Base-by-base conservation (phyloP, 1,140 invertebrate genomes). In the Listronotus bonariensis region DNA sequence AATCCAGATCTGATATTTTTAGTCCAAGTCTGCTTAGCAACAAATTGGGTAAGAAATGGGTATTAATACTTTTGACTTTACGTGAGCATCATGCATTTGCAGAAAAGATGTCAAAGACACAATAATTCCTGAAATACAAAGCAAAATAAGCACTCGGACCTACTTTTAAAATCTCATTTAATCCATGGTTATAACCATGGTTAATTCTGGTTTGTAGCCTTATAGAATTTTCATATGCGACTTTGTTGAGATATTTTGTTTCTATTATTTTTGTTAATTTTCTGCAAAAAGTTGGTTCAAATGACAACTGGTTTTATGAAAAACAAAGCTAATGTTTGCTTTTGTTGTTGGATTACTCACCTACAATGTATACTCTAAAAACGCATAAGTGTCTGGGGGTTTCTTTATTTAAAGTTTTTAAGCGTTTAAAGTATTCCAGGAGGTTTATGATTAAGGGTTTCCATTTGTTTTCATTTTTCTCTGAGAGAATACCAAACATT, bases 81-180 rank as follows among this genome's bases (percentile, higher is more conserved):
- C 53, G 14, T 41, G 20, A 17, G 40, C 8, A n/a, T 34, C 14
- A 31, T 55, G 41, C 3, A 55, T 31, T 15, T 20, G 17, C 1
- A 55, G 53, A 9, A 55, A 36, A 10, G 53, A 55, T 20, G 53
- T 55, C 17, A 55, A 42, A 41, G 40, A 42, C 8, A 55, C 53
- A 9, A 31, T 55, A 14, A 55, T 11, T n/a, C 53, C 53, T 55
- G 31, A 55, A 42, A 55, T 26, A 3, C 1, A 26, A 26, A 26
- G 5, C 1, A 26, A 26, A 26, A 26, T 26, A 26, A 26, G 20
- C 20, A 26, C n/a, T 26, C 20, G 1, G 20, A 26, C 20, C 1
- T 26, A 26, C 20, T 5, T 26, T 26, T 26, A n/a, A n/a, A n/a
- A n/a, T n/a, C n/a, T n/a, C n/a, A n/a, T n/a, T n/a, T n/a, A n/a